A percentile compares a stretch with the other conserved stretches of the same genome.
These are phyloP conservation scores for Leptopilina myrica DNA, from an alignment of 2,888 invertebrate species.

Conservation along the genomic window DNA sequence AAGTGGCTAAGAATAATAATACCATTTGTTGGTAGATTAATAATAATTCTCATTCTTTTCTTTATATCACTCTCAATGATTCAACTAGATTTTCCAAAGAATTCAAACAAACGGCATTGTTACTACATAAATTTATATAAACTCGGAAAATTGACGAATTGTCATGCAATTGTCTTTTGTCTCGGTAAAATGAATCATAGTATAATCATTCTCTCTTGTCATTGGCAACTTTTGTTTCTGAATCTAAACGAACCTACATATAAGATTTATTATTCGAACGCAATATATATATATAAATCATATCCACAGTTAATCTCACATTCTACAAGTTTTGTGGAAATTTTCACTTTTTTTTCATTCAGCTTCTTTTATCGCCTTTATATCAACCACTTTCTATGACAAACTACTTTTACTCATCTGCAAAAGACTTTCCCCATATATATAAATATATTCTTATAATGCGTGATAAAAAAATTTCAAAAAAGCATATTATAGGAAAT, in stretches of 20 bases:
- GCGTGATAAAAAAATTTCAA: too few relatives aligned
- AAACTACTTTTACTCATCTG: slow-evolving; percentile 49
- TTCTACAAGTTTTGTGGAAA: slow-evolving; percentile 45
- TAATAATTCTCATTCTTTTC: slow-evolving; percentile 12
- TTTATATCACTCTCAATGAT: neutral
- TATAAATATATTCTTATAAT: too few relatives aligned
- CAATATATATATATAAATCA: neutral
- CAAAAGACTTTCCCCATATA: too few relatives aligned
- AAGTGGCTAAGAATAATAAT: too few relatives aligned
- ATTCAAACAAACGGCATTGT: too few relatives aligned
- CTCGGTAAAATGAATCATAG: slow-evolving; percentile 19
- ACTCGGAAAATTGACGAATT: slow-evolving; percentile 26
- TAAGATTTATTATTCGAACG: too few relatives aligned
- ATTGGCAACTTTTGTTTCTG: too few relatives aligned
- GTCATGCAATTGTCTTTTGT: slow-evolving; percentile 11
- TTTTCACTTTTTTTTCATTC: slow-evolving; percentile 55
- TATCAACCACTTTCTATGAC: slow-evolving; percentile 50
- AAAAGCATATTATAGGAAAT: too few relatives aligned
- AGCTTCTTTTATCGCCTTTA: too few relatives aligned
- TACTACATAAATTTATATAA: too few relatives aligned
- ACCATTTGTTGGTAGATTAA: too few relatives aligned
- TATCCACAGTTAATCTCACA: slow-evolving; percentile 39
- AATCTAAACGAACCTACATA: too few relatives aligned
- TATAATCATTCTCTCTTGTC: slow-evolving; percentile 1
- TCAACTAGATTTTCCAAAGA: neutral